Evolutionary conservation across 1,140 invertebrate genomes (phyloP), one percentile per base, ranked within the genome.

Genomic region (Centruroides sculpturatus): DNA sequence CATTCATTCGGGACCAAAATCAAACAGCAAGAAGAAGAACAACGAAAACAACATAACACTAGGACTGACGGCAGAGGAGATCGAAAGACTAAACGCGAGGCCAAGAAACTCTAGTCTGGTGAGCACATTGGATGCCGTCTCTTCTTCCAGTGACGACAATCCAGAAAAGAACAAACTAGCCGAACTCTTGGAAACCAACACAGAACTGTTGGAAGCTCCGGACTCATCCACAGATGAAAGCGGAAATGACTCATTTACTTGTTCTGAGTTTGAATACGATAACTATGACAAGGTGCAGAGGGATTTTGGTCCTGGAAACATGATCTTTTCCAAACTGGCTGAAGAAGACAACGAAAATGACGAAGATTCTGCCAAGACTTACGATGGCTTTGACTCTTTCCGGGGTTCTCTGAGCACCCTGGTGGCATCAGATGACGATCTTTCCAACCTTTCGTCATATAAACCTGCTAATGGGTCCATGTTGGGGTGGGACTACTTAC

Each of bases 201-300:
- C 72, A 12, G 72, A 75, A 58, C 62, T 71, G 7, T 54, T 72
- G 23, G 70, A 71, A 62, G 67, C 67, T 36, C 65, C 63, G 54
- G 74, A 78, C 59, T 91, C 89, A 4, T 91, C 89, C 3, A 92
- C 91, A 6, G 91, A 95, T 69, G 92, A 95, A 72, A 92, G 89
- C 71, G 90, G 89, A 4, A 94, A 96, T 75, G 93, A 98, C 70
- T 95, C 92, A 63, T 98, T 97, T 76, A 97, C 92, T 0, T 97
- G 92, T 74, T 97, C 92, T 1, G 92, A 98, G 77, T 96, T 96
- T 71, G 93, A 98, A 73, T 95, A 94, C 72, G 92, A 97, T 68
- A 88, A 91, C 69, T 89, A 86, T 64, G 75, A 89, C 34, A 84
- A 79, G 57, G 69, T 69, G n/a, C 72, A 71, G 47, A 76, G 78